Base-by-base conservation (phyloP, 2,888 invertebrate species). In the Drosophila pseudotakahashii region DNA sequence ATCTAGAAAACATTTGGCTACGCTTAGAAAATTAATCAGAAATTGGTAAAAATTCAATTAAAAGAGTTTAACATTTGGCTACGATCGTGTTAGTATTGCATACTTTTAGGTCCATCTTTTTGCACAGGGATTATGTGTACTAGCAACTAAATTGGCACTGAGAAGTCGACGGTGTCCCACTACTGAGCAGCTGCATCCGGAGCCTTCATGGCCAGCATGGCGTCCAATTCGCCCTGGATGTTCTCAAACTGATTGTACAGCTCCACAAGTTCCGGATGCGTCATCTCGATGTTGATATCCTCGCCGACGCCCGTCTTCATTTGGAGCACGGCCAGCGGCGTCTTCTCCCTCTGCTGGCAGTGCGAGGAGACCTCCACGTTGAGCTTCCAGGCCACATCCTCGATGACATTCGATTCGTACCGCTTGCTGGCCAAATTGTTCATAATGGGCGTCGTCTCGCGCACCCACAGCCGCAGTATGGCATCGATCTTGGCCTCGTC, bases 311-410 rank as follows among this genome's bases (percentile, higher is more conserved):
- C 90, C 9, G 91, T 91, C 53, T 88, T 92, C 2, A 94, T 88
- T 71, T 94, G 93, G 13, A 94, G 77, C 32, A 93, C 91, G 4
- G 93, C 93, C 47, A 93, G 89, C 0, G 93, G 93, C 2, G 91
- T 87, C 41, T 92, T 92, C 73, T 93, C 92, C 62, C 93, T 92
- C 54, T 92, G 91, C 62, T 92, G 91, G 36, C 92, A 90, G 62
- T 93, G 92, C 3, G 93, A 93, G 6, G 93, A 92, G 34, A 92
- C 91, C 84, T 94, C 93, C 23, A 94, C 90, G 82, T 94, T 93
- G 2, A 94, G 79, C 68, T 94, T 93, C 94, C 94, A 94, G 34
- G 92, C 91, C 37, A 94, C 90, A 76, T 93, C 92, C 55, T 93
- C 92, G 36, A 94, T 89, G 80, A 93, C 92, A 81, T 93, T 92